A percentile compares a stretch with the other conserved stretches of the same genome.
These are phyloP conservation scores for Drosophila equinoxialis DNA, from an alignment of 1,140 invertebrate species.

Conservation along the genomic window DNA sequence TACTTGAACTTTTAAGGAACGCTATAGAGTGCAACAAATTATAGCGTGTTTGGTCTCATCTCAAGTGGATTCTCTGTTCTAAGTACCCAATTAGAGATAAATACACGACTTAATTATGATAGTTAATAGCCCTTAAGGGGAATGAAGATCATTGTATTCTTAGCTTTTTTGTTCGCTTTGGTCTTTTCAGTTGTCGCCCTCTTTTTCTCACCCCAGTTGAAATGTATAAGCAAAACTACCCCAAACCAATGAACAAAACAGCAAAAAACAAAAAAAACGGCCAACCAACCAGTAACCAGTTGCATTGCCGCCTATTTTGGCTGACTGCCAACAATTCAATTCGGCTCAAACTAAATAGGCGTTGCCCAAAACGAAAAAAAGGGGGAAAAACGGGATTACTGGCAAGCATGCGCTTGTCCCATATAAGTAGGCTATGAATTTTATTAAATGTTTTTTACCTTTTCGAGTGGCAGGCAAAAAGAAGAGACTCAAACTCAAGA, in stretches of 20 bases:
- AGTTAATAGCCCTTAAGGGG: no score
- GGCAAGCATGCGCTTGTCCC: constrained; percentile 51
- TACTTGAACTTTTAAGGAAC: no score
- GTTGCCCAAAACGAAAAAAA: constrained; percentile 31
- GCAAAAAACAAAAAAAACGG: background rate
- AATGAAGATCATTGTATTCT: no score
- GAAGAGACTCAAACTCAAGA: background rate
- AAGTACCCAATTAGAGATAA: no score
- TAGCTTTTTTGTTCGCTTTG: no score
- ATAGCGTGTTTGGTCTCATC: no score
- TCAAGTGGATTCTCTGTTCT: no score
- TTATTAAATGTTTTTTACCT: constrained; percentile 36
- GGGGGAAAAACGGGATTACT: constrained; percentile 2
- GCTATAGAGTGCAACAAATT: no score
- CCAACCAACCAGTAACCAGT: constrained; percentile 38
- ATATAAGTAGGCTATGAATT: constrained; percentile 56
- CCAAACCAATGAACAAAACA: background rate
- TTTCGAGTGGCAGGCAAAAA: background rate
- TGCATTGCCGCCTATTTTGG: constrained; percentile 61
- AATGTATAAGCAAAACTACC: background rate
- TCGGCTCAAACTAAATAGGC: constrained; percentile 44
- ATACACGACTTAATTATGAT: no score
- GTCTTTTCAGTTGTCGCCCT: no score
- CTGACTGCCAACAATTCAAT: constrained; percentile 37
- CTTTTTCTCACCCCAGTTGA: background rate